phyloP scores from a whole-genome alignment of 2,797 vertebrate genomes.

The Paramormyrops hopkinsi region DNA sequence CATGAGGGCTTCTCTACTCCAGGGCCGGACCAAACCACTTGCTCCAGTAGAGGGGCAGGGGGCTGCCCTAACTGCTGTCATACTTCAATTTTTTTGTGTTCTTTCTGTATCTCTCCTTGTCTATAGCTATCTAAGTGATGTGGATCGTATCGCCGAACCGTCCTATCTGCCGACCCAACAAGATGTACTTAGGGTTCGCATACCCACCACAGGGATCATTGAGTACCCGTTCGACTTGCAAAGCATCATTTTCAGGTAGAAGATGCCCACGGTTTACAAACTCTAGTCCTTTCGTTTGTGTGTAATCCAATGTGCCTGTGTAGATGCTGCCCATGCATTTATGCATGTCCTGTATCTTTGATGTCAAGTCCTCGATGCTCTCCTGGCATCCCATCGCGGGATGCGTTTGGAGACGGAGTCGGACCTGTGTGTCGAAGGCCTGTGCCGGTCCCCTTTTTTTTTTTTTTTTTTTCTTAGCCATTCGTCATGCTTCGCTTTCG shows the following conservation, averaged over 20 bases:
- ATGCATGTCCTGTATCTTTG: slow-evolving; percentile 5
- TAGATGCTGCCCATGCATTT: background rate
- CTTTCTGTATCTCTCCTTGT: slow-evolving; percentile 28
- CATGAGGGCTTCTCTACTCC: slow-evolving; percentile 39
- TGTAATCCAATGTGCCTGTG: background rate
- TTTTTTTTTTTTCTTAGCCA: background rate
- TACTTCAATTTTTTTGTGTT: slow-evolving; percentile 24
- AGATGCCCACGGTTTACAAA: slow-evolving; percentile 21
- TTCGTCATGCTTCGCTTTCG: background rate
- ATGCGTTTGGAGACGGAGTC: background rate
- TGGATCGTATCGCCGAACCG: slow-evolving; percentile 69
- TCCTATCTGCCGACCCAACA: slow-evolving; percentile 76
- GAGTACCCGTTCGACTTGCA: slow-evolving; percentile 79
- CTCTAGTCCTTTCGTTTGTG: background rate
- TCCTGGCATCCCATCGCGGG: background rate
- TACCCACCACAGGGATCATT: slow-evolving; percentile 76
- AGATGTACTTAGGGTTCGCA: slow-evolving; percentile 76
- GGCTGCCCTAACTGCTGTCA: slow-evolving; percentile 31
- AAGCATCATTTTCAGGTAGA: slow-evolving; percentile 82
- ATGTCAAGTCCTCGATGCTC: background rate
- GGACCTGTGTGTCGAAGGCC: background rate
- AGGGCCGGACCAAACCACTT: slow-evolving; percentile 45
- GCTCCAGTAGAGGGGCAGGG: slow-evolving; percentile 49
- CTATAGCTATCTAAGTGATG: slow-evolving; percentile 66
- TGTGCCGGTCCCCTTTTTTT: background rate